Evolutionary conservation across 2,888 invertebrate genomes (phyloP), one percentile per base, ranked within the genome.

Genomic region (Scaptomyza cyrtandrae): DNA sequence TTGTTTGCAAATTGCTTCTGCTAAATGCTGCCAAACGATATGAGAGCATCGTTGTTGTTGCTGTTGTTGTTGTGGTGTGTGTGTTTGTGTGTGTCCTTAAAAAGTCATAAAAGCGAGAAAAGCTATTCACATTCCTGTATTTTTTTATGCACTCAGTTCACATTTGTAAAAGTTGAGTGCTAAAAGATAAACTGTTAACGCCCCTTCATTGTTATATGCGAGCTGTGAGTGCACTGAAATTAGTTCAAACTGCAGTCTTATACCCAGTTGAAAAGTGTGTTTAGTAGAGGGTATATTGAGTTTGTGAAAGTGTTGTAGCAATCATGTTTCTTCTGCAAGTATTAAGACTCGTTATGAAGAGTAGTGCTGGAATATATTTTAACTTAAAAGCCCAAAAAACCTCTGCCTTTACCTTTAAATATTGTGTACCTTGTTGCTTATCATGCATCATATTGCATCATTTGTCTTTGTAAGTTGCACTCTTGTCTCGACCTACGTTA

Each of bases 371-470:
- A 24, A 24, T 24, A 24, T 24, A 24, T 24, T 24, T 2, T 19
- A 19, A 19, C 19, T 19, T 19, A 19, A 19, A 19, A 19, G 19
- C 19, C 19, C 19, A 19, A 19, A 19, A 19, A 19, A 19, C 19
- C 19, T 1, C 19, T 2, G 2, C 19, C 24, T 24, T 2, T 24
- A 24, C 24, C 3, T 24, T 24, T 0, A 24, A 1, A 7, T 19
- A 39, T 39, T 55, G 48, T 50, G 52, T 50, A 75, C 57, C 43
- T 41, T n/a, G 14, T 14, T 7, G 14, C 54, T 68, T 62, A 48
- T 57, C 61, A 63, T 66, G 49, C 33, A 49, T 33, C 67, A 66
- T 35, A 71, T 54, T 73, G 61, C 65, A 88, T 77, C 65, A 88
- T 33, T 78, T 85, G 75, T 81, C 62, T 81, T 58, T 35, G 49